Evolutionary conservation across 2,113 vertebrate species (phyloP).

Genomic region (Ochotona curzoniae): DNA sequence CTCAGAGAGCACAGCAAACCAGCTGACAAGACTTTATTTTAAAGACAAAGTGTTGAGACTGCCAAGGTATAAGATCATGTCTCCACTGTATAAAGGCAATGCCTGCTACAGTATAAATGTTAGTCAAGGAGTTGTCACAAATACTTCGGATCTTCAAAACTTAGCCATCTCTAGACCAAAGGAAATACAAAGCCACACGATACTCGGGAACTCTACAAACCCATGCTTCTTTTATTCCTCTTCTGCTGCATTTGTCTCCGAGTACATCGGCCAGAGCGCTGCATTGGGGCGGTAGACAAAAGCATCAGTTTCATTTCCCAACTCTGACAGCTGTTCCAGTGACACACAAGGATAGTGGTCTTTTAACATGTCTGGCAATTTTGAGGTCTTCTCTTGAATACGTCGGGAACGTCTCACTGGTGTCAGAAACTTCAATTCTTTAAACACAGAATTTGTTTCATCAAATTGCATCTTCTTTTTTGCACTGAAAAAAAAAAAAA

Average conservation of each 20-base stretch:
- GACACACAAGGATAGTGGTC: constrained; percentile 91
- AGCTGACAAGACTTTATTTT: neutral
- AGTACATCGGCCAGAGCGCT: constrained; percentile 71
- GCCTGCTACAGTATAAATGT: neutral
- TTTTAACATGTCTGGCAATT: constrained; percentile 85
- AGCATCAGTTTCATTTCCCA: constrained; percentile 86
- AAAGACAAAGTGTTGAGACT: neutral
- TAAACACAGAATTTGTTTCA: constrained; percentile 84
- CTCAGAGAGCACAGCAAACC: neutral
- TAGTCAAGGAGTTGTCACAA: neutral
- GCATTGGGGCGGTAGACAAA: constrained; percentile 90
- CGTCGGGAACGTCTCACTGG: constrained; percentile 94
- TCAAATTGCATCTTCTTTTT: constrained; percentile 88
- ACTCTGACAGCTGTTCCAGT: constrained; percentile 88
- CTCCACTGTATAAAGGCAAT: neutral
- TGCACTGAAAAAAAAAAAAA: constrained; percentile 85
- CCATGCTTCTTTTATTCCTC: neutral
- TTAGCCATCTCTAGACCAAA: neutral
- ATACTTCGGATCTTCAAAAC: neutral
- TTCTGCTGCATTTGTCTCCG: constrained; percentile 39
- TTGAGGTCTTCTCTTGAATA: constrained; percentile 88
- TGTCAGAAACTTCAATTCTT: constrained; percentile 94
- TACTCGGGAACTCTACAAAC: neutral
- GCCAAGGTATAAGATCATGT: neutral
- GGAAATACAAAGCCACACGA: constrained; percentile 3